Base-by-base conservation (phyloP, 92 coral and sea anemone species). In the Porites rus region DNA sequence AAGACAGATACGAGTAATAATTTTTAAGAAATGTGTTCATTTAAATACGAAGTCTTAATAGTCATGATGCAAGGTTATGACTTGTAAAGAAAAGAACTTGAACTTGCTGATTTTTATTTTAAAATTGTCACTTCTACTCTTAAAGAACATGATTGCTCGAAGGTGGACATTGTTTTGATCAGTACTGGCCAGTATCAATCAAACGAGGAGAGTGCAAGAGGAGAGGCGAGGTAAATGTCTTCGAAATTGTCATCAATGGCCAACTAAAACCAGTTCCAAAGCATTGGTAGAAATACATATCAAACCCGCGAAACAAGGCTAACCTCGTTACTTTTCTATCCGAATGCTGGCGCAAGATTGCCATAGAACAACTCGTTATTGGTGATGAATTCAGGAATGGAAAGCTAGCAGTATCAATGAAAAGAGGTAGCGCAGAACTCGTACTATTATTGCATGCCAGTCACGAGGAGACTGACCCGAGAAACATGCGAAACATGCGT, bases 111-210 rank as follows among this genome's bases (percentile, higher is more conserved):
- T 1, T 79, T 84, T 56, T 90, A 73, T 63, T 84, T 56, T 10
- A 70, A 83, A 1, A 16, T 84, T 12, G 16, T 89, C 51, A 76
- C 54, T 2, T 3, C 52, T 31, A 18, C 20, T 8, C 20, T 31
- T 10, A 28, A 5, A 24, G 46, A 69, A 65, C 14, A 14, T 31
- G 69, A 17, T 10, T 77, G 88, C 31, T 20, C 6, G 17, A 12
- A 75, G 31, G 72, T 78, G 4, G 89, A 78, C 79, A 7, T 86
- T 2, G 80, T 90, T 90, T 90, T 58, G 88, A 90, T 13, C 90
- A 86, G 74, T 90, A 90, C 28, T 61, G 79, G 76, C n/a, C 31
- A 16, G 38, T 1, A 8, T 90, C 90, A 1, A 90, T 90, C 65
- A 90, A 87, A 21, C 10, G 4, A 7, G 60, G 14, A 46, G 93